Evolutionary conservation across 2,113 vertebrate genomes (phyloP).

Genomic region (Boulengeromyrus knoepffleri): DNA sequence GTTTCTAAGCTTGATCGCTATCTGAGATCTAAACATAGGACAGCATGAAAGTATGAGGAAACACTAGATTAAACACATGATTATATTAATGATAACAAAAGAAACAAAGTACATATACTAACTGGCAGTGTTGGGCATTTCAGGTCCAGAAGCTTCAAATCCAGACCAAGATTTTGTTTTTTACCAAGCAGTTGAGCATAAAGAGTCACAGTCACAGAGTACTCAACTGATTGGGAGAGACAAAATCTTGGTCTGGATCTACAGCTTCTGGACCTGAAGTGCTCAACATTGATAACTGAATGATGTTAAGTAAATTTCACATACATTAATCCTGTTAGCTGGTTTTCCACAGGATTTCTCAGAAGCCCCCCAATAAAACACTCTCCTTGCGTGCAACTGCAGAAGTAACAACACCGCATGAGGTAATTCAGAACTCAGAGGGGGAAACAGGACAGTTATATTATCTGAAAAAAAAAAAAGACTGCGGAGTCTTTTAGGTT

Average conservation of each 20-base stretch:
- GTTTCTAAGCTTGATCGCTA: neutral
- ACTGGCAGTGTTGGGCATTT: neutral
- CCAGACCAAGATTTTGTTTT: neutral
- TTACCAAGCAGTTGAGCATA: neutral
- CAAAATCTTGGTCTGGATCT: neutral
- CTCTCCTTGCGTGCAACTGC: neutral
- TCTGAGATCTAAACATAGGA: neutral
- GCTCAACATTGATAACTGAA: neutral
- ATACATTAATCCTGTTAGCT: neutral
- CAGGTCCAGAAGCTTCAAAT: neutral
- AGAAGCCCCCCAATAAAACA: neutral
- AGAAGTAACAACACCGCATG: neutral
- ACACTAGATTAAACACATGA: neutral
- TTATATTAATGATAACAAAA: neutral
- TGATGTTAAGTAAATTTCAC: neutral
- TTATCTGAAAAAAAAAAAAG: constrained; percentile 20
- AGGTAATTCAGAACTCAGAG: constrained; percentile 13
- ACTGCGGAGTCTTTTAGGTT: constrained; percentile 30
- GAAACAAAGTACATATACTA: neutral
- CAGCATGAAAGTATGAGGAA: neutral
- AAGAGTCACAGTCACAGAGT: neutral
- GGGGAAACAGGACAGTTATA: constrained; percentile 29
- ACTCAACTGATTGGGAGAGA: neutral
- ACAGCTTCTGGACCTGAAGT: neutral
- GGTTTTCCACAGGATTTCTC: neutral